Percentiles rank a stretch among this genome's conserved stretches.
These are phyloP conservation scores for Cotesia vestalis DNA, from an alignment of 1,140 invertebrate species.

Conservation along the genomic window DNA sequence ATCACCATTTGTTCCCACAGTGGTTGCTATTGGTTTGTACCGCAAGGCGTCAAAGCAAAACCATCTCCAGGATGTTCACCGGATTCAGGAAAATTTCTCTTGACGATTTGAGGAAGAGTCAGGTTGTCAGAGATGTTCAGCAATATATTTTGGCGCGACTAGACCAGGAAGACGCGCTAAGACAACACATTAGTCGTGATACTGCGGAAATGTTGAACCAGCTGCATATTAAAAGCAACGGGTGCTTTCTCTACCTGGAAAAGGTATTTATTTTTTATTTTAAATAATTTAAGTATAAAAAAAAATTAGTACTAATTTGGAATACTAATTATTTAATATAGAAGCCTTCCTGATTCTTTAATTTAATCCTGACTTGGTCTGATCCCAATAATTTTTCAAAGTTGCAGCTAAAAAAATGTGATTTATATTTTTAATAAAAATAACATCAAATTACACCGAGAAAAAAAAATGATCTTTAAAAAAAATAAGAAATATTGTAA, in stretches of 20 bases:
- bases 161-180: slow-evolving; percentile 82
- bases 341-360: too few species aligned
- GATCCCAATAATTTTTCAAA: too few species aligned
- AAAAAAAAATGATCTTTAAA: too few species aligned
- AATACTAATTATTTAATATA: too few species aligned
- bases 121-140: slow-evolving; percentile 91
- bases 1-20: slow-evolving; percentile 91
- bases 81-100: slow-evolving; percentile 93
- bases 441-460: too few species aligned
- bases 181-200: slow-evolving; percentile 81
- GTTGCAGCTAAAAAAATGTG: too few species aligned
- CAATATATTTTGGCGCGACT: slow-evolving; percentile 92
- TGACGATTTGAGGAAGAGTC: slow-evolving; percentile 88
- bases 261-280: slow-evolving; percentile 69
- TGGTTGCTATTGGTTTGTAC: slow-evolving; percentile 93
- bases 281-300: too few species aligned
- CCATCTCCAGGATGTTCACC: slow-evolving; percentile 89
- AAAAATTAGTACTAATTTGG: too few species aligned
- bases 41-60: slow-evolving; percentile 84
- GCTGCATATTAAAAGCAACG: slow-evolving; percentile 95
- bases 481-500: too few species aligned
- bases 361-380: too few species aligned
- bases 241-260: slow-evolving; percentile 93
- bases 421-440: too few species aligned
- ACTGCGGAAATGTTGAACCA: slow-evolving; percentile 95